Percentiles rank a stretch among this genome's conserved stretches.
Evolutionary conservation across 2,888 invertebrate genomes (phyloP).

Genomic region (Odontomyia ornata): DNA sequence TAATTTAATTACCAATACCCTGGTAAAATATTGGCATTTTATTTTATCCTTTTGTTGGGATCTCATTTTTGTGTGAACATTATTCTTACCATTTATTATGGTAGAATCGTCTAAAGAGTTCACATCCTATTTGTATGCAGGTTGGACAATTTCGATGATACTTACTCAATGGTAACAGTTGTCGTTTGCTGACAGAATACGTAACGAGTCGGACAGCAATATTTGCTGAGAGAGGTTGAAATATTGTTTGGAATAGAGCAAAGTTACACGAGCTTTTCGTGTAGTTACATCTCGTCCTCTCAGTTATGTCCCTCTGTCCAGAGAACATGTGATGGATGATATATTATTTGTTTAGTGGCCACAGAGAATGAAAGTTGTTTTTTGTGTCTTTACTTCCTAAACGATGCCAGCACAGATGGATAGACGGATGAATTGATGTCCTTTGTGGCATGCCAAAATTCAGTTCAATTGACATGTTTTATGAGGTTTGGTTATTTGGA

Average conservation of each 20-base stretch:
- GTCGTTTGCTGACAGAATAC: background rate
- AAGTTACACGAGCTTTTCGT: background rate
- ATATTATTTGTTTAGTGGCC: background rate
- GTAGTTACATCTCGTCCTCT: no score
- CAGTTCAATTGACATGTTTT: background rate
- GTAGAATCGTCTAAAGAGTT: no score
- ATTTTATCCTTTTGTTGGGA: no score
- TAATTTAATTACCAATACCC: no score
- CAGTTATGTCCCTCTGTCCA: no score
- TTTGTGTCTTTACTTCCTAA: no score
- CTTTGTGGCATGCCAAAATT: conserved; percentile 4
- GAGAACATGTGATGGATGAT: background rate
- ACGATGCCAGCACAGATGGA: no score
- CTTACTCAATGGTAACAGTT: conserved; percentile 2
- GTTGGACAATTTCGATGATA: background rate
- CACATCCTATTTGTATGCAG: conserved; percentile 4
- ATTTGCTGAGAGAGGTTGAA: background rate
- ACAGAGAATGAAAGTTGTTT: background rate
- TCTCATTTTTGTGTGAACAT: no score
- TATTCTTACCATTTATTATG: no score
- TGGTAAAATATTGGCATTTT: no score
- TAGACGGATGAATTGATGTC: background rate
- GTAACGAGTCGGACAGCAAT: background rate
- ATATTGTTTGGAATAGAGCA: background rate
- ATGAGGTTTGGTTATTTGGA: background rate